A percentile compares a stretch with the other conserved stretches of the same genome.
phyloP scores from a whole-genome alignment of 2,113 vertebrate species.

The Ivindomyrus marchei region DNA sequence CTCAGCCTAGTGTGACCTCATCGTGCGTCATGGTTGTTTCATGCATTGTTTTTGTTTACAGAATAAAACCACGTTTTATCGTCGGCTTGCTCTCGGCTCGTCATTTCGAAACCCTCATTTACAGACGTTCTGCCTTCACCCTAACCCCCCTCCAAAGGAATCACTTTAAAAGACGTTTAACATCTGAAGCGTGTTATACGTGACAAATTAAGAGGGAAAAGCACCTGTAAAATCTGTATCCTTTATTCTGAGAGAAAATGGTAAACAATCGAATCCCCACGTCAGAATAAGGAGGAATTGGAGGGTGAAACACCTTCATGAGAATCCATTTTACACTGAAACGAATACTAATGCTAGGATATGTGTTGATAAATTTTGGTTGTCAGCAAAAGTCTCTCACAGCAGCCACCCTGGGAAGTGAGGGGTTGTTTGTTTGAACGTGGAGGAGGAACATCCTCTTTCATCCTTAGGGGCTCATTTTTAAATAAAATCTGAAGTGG shows the following conservation, averaged over 20 bases:
- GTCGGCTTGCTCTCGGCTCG: not conserved
- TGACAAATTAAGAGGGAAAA: not conserved
- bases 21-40: not conserved
- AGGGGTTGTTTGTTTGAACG: not conserved
- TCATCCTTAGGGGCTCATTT: not conserved
- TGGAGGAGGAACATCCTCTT: not conserved
- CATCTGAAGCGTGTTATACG: not conserved
- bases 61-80: not conserved
- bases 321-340: not conserved
- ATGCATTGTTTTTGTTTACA: not conserved
- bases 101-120: not conserved
- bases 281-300: not conserved
- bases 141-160: not conserved
- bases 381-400: not conserved
- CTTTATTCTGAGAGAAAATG: not conserved
- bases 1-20: not conserved
- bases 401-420: not conserved
- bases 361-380: not conserved
- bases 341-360: not conserved
- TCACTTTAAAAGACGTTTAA: not conserved
- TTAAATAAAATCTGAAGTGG: not conserved
- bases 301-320: not conserved
- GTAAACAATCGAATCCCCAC: not conserved
- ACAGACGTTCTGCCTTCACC: not conserved
- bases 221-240: not conserved